Evolutionary conservation across 2,888 invertebrate genomes (phyloP).

Genomic region (Nezara viridula): DNA sequence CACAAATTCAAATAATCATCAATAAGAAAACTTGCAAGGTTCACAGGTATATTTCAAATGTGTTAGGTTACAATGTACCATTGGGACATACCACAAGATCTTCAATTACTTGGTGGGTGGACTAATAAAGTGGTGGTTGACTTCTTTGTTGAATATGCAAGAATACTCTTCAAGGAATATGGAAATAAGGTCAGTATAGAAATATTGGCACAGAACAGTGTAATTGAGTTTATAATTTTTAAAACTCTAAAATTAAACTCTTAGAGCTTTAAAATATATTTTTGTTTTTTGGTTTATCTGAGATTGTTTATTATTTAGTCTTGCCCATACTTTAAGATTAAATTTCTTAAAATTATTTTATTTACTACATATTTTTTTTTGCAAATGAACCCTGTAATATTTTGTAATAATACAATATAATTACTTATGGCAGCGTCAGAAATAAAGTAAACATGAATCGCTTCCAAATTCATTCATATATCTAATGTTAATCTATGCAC

Average conservation of each 20-base stretch:
- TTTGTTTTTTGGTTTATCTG: too few relatives aligned
- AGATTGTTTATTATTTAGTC: too few relatives aligned
- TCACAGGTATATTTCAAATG: constrained; percentile 64
- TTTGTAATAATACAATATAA: too few relatives aligned
- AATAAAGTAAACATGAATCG: too few relatives aligned
- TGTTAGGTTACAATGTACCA: constrained; percentile 76
- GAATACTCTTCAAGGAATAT: constrained; percentile 74
- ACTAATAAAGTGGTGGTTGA: constrained; percentile 72
- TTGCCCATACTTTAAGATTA: too few relatives aligned
- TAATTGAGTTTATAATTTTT: neutral
- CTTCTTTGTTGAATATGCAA: constrained; percentile 75
- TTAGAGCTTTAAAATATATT: too few relatives aligned
- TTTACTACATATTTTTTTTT: too few relatives aligned
- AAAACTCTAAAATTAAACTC: neutral
- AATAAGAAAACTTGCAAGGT: neutral
- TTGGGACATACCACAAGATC: constrained; percentile 78
- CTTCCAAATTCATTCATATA: too few relatives aligned
- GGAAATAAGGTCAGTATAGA: constrained; percentile 73
- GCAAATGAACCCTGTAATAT: too few relatives aligned
- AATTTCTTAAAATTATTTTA: too few relatives aligned
- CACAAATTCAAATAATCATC: neutral
- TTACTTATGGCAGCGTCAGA: too few relatives aligned
- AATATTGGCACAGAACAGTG: neutral
- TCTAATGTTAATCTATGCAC: too few relatives aligned
- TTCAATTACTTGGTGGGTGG: constrained; percentile 78